phyloP scores from a whole-genome alignment of 2,113 vertebrate species.

The Pelodiscus sinensis region DNA sequence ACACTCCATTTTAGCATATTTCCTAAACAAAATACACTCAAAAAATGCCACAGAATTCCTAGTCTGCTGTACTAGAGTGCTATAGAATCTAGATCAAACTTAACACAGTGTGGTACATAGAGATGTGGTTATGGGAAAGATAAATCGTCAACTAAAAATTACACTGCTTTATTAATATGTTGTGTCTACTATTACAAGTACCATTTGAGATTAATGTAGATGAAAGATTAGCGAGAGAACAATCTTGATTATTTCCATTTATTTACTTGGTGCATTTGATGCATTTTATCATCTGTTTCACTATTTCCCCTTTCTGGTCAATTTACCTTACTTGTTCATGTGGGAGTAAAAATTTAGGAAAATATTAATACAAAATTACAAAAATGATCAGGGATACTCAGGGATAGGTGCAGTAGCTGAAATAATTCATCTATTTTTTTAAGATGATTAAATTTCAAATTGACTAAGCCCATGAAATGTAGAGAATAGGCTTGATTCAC shows the following conservation, averaged over 20 bases:
- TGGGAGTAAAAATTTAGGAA: neutral
- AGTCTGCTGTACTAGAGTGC: neutral
- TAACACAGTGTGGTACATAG: neutral
- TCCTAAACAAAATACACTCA: neutral
- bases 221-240: neutral
- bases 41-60: neutral
- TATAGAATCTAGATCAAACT: neutral
- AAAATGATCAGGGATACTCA: neutral
- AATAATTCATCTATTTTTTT: neutral
- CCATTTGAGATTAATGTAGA: neutral
- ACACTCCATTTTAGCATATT: neutral
- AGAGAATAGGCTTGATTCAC: neutral
- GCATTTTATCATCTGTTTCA: neutral
- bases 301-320: neutral
- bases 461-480: neutral
- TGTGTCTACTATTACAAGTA: neutral
- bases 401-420: neutral
- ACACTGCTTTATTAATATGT: neutral
- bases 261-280: neutral
- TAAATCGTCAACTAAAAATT: neutral
- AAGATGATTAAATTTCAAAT: neutral
- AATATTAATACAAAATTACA: neutral
- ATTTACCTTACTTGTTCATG: neutral
- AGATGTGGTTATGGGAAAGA: neutral
- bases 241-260: neutral